Percentiles rank a stretch among this genome's conserved stretches.
These are phyloP conservation scores for Burhinus oedicnemus DNA, from an alignment of 2,113 vertebrate species.

Conservation along the genomic window DNA sequence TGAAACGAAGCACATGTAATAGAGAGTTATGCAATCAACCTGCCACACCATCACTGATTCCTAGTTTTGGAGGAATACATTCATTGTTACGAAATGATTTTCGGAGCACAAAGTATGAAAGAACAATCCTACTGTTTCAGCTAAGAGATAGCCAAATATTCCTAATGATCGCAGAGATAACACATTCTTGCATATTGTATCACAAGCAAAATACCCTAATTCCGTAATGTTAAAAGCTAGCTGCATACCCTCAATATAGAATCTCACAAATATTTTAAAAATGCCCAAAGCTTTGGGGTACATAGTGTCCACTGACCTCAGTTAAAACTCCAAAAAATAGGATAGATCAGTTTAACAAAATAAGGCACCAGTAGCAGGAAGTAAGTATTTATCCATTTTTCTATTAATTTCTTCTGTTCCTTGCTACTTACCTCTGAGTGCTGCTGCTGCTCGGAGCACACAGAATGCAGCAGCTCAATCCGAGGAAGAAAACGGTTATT, in stretches of 20 bases:
- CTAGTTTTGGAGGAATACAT: background rate
- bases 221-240: background rate
- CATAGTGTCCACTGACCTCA: background rate
- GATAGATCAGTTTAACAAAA: background rate
- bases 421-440: slow-evolving; percentile 36
- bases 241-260: background rate
- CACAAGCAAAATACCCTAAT: background rate
- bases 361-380: background rate
- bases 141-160: background rate
- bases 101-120: background rate
- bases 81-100: background rate
- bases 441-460: background rate
- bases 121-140: background rate
- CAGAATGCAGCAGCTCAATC: background rate
- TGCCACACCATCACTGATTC: background rate
- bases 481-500: background rate
- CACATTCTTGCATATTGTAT: background rate
- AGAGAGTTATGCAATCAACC: background rate
- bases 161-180: background rate
- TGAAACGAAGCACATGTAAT: background rate
- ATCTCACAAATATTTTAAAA: background rate
- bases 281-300: background rate
- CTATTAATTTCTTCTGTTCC: background rate
- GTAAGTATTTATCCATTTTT: background rate
- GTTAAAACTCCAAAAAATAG: background rate